Evolutionary conservation across 2,797 vertebrate genomes (phyloP).

Genomic region (Poeciliopsis presidionis): DNA sequence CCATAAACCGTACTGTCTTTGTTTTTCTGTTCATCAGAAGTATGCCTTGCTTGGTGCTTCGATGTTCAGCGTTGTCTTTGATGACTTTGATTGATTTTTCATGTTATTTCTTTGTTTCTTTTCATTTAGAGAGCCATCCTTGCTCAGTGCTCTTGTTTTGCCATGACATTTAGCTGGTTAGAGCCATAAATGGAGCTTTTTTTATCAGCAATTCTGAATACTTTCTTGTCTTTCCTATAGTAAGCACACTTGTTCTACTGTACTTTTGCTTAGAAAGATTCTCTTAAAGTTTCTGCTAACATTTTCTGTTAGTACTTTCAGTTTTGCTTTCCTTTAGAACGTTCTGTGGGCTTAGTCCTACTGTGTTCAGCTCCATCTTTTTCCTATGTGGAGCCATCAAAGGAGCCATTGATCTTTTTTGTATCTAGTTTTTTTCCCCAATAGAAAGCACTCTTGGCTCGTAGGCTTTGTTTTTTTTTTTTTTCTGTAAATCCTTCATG

Average conservation of each 20-base stretch:
- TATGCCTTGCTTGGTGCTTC: background rate
- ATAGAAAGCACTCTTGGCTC: background rate
- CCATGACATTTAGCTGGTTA: background rate
- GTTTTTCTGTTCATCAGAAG: background rate
- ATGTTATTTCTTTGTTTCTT: background rate
- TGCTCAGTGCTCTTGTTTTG: background rate
- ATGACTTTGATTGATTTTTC: background rate
- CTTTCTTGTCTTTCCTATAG: constrained; percentile 15
- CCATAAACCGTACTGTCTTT: background rate
- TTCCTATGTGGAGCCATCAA: background rate
- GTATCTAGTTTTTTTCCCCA: background rate
- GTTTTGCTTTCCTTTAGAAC: background rate
- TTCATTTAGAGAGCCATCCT: background rate
- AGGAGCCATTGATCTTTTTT: background rate
- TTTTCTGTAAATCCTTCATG: background rate
- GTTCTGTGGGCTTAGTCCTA: background rate
- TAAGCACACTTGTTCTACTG: background rate
- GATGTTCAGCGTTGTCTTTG: background rate
- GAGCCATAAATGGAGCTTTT: background rate
- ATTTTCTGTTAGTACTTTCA: background rate
- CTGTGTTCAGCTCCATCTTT: background rate
- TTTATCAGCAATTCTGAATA: background rate
- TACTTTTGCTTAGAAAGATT: background rate
- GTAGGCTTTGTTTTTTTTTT: background rate
- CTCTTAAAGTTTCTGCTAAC: background rate